Conservation (phyloP, 2,113 vertebrate species). For the Syngnathus scovelli region DNA sequence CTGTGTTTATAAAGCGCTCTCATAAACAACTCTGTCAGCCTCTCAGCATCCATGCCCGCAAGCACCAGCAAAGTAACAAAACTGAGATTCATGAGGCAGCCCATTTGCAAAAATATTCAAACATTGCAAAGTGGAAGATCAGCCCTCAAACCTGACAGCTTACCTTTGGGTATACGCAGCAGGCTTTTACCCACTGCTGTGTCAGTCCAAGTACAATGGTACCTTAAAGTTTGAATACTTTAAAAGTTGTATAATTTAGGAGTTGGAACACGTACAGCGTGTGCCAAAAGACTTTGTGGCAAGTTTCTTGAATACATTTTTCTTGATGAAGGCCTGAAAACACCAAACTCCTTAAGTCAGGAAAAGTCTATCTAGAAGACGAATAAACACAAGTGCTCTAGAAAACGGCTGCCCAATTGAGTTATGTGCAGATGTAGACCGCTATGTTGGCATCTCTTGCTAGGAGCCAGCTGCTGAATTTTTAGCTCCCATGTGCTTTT, state of each 20-base stretch:
- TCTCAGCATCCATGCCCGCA: conserved; percentile 24
- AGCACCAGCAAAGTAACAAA: conserved; percentile 31
- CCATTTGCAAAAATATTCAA: conserved; percentile 21
- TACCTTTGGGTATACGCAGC: not conserved
- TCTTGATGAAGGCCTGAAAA: not conserved
- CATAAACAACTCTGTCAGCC: conserved; percentile 33
- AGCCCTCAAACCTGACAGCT: not conserved
- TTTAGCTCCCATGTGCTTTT: not conserved
- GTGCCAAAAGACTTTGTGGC: not conserved
- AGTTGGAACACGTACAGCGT: not conserved
- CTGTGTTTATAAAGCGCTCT: conserved; percentile 23
- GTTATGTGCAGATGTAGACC: not conserved
- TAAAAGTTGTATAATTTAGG: not conserved
- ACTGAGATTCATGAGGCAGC: conserved; percentile 23
- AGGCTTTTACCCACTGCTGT: not conserved
- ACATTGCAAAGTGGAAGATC: not conserved
- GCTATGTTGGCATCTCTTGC: not conserved
- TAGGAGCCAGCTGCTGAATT: not conserved
- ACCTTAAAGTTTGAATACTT: not conserved
- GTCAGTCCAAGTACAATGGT: not conserved
- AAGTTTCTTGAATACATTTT: not conserved
- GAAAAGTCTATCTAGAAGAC: not conserved
- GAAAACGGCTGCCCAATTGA: not conserved
- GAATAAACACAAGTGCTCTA: not conserved
- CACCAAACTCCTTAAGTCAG: too few relatives aligned